Percentiles rank a stretch among this genome's conserved stretches.
phyloP scores from a whole-genome alignment of 1,140 invertebrate species.

The Neomicropteryx cornuta region DNA sequence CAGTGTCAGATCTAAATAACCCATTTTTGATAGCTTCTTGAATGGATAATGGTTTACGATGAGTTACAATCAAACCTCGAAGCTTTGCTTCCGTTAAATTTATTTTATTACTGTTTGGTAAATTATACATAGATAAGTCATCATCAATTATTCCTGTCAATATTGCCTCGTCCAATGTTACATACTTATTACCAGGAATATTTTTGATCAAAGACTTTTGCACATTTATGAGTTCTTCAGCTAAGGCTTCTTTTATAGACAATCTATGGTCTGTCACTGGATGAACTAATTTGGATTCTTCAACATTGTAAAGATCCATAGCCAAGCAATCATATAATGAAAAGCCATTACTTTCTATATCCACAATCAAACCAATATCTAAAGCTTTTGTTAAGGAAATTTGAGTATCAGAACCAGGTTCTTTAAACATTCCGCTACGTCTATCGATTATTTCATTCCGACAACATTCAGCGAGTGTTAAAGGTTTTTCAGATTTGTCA shows the following conservation, averaged over 20 bases:
- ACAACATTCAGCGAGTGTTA: constrained; percentile 68
- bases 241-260: constrained; percentile 67
- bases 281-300: constrained; percentile 65
- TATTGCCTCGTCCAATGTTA: constrained; percentile 66
- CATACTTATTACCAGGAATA: constrained; percentile 53
- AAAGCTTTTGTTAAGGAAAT: constrained; percentile 63
- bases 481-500: constrained; percentile 51
- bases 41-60: constrained; percentile 55
- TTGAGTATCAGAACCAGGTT: constrained; percentile 51
- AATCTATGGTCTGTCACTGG: constrained; percentile 67
- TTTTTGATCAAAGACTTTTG: constrained; percentile 69
- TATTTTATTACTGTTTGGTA: constrained; percentile 49
- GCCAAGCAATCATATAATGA: constrained; percentile 71
- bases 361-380: constrained; percentile 65
- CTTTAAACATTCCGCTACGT: constrained; percentile 63
- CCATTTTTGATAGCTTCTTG: constrained; percentile 67
- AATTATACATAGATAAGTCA: constrained; percentile 52
- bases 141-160: constrained; percentile 62
- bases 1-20: constrained; percentile 65
- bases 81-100: constrained; percentile 60
- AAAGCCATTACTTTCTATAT: constrained; percentile 73
- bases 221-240: constrained; percentile 72
- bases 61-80: constrained; percentile 63
- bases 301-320: constrained; percentile 69
- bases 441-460: constrained; percentile 74